phyloP scores from a whole-genome alignment of 1,140 invertebrate species.

The Drosophila pachea region DNA sequence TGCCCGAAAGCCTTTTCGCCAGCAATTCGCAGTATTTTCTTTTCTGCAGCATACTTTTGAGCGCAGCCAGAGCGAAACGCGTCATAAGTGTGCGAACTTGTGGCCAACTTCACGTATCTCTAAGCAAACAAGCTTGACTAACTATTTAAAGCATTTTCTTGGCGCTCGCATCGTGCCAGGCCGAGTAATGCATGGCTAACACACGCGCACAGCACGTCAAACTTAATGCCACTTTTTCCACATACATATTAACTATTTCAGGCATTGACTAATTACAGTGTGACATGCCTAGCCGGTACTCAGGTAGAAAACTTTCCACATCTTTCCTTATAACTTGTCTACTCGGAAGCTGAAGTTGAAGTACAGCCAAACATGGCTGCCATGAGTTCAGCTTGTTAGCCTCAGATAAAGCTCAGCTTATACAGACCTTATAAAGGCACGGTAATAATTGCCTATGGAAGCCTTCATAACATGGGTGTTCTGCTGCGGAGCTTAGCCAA shows the following conservation, averaged over 20 bases:
- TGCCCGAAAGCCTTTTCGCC: slow-evolving; percentile 19
- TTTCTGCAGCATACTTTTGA: slow-evolving; percentile 23
- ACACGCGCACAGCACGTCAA: neutral
- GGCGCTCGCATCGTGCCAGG: neutral
- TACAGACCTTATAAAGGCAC: neutral
- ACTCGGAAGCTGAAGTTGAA: neutral
- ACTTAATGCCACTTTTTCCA: neutral
- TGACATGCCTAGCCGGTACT: neutral
- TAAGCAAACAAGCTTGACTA: neutral
- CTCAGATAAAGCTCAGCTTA: no score
- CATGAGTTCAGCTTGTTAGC: no score
- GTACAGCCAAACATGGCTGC: no score
- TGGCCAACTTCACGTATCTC: neutral
- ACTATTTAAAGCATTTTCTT: neutral
- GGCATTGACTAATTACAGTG: neutral
- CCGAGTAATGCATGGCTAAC: neutral
- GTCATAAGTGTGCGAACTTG: neutral
- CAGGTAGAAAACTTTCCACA: neutral
- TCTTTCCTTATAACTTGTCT: neutral
- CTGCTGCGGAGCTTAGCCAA: no score
- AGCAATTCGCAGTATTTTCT: slow-evolving; percentile 11
- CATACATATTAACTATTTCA: neutral
- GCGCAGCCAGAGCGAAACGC: neutral
- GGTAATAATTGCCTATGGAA: neutral
- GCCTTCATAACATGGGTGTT: no score